Evolutionary conservation across 2,113 vertebrate genomes (phyloP), one percentile per base, ranked within the genome.

Genomic region (Grus americana): DNA sequence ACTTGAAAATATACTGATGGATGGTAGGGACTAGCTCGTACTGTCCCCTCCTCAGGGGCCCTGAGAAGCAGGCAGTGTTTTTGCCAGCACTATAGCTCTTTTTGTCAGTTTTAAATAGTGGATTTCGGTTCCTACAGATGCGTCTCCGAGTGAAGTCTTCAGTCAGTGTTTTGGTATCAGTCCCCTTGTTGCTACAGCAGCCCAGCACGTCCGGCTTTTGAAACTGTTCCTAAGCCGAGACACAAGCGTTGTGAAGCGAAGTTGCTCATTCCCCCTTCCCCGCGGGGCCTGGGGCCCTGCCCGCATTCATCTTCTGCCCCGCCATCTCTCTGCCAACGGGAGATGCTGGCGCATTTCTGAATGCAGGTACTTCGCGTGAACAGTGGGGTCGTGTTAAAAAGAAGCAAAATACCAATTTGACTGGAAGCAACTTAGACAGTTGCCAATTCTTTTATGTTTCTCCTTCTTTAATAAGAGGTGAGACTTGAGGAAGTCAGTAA

Each of bases 401-500:
- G 83, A 46, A 55, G 85, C 85, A 95, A 86, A 96, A 88, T 86
- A 79, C 6, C 86, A 79, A 20, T 88, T 83, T 47, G 65, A 86
- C 55, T 88, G 86, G 67, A 93, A 96, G 82, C 63, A 79, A 46
- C 91, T 75, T 72, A 42, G 3, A 59, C 79, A 79, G 82, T 96
- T 95, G 88, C 85, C 86, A 93, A 3, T 89, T 87, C 83, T 92
- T 91, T 78, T 76, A 57, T 92, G 78, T 76, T 88, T 96, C 44
- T 78, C 46, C 76, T 66, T 74, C 66, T 90, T 93, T 76, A 90
- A 44, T 81, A 83, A 91, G 94, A 96, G 54, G 90, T 94, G 93
- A 95, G 74, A 76, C 89, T 59, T 88, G 88, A 65, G 92, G 87
- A 88, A 93, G 57, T 92, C 81, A 82, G 42, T 96, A 84, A 75